Conservation (phyloP, 2,797 vertebrate genomes). For the Acanthurus tractus region DNA sequence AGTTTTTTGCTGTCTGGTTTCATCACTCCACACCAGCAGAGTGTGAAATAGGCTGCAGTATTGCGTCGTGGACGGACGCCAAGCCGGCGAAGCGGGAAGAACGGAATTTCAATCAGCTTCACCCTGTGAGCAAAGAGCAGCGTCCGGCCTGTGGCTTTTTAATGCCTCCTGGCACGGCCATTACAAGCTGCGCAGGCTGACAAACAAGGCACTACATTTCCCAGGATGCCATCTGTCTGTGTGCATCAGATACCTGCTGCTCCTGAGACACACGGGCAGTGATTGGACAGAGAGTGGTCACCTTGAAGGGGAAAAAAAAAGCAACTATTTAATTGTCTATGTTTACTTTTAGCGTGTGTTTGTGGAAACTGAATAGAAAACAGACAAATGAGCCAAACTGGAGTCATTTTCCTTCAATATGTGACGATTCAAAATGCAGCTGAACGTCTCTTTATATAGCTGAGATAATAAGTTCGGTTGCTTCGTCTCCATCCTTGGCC, state of each 20-base stretch:
- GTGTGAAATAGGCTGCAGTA: constrained; percentile 50
- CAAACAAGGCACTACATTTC: constrained; percentile 47
- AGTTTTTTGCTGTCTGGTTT: constrained; percentile 31
- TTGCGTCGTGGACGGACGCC: constrained; percentile 14
- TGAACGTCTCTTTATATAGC: neutral
- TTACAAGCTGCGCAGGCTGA: constrained; percentile 1
- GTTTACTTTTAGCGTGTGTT: neutral
- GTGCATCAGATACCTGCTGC: constrained; percentile 34
- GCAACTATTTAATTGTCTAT: neutral
- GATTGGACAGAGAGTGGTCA: constrained; percentile 17
- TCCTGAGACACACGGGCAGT: neutral
- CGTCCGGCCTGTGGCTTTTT: constrained; percentile 31
- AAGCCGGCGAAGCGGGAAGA: constrained; percentile 13
- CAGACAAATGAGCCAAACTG: neutral
- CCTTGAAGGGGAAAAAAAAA: constrained; percentile 26
- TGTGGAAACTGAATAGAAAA: neutral
- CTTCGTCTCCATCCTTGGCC: no score
- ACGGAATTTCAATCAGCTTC: constrained; percentile 62
- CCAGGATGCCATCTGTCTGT: constrained; percentile 59
- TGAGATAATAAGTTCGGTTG: neutral
- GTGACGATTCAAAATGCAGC: neutral
- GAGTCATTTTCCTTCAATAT: neutral
- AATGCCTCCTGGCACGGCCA: constrained; percentile 33
- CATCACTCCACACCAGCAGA: constrained; percentile 43
- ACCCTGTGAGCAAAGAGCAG: constrained; percentile 47